Conservation (phyloP, 2,113 vertebrate species). For the Alosa alosa region DNA sequence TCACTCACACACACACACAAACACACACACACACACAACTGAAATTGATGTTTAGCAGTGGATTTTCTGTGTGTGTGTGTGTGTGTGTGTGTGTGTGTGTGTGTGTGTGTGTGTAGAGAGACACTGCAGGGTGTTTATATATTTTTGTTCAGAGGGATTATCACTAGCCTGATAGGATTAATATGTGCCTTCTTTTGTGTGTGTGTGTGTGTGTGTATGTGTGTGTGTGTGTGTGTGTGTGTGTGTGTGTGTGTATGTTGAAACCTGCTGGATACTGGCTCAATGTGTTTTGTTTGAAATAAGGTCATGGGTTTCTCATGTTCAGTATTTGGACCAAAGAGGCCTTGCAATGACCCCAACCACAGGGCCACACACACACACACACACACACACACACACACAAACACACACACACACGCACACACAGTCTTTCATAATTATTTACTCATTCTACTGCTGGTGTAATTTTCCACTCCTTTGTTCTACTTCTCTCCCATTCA, state of each 20-base stretch:
- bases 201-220: constrained; percentile 2
- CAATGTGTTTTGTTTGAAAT: constrained; percentile 10
- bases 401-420: constrained; percentile 6
- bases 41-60: too few relatives aligned
- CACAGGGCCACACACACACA: constrained; percentile 15
- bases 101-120: too few relatives aligned
- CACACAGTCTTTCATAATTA: neutral
- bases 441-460: neutral
- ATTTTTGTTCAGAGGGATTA: too few relatives aligned
- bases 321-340: constrained; percentile 93
- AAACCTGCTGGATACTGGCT: constrained; percentile 79
- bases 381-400: constrained; percentile 7
- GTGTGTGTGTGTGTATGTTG: constrained; percentile 60
- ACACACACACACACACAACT: neutral
- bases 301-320: constrained; percentile 75
- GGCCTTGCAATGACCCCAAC: constrained; percentile 80
- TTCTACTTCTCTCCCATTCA: neutral
- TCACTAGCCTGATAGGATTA: too few relatives aligned
- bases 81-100: too few relatives aligned
- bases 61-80: too few relatives aligned
- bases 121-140: too few relatives aligned
- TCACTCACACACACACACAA: neutral
- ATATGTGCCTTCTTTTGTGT: neutral
- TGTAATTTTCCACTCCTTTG: neutral
- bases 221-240: neutral